Conservation (phyloP, 2,888 invertebrate species). For the Phania funesta region DNA sequence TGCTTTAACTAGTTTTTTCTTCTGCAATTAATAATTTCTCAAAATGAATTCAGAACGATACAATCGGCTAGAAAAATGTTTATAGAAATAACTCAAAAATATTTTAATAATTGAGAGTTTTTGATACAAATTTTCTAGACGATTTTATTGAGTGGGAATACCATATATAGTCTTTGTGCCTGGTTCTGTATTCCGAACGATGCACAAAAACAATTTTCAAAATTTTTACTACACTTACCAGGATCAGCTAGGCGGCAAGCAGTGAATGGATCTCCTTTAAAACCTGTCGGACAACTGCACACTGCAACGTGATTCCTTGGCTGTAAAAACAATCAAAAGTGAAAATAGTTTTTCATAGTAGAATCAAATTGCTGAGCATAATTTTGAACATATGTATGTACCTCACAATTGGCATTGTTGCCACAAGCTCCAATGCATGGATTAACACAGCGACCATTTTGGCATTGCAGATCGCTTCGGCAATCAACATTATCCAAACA, state of each 20-base stretch:
- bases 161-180: too few relatives aligned
- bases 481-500: constrained; percentile 90
- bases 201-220: too few relatives aligned
- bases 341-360: background rate
- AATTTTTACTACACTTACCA: constrained; percentile 81
- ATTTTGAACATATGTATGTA: constrained; percentile 76
- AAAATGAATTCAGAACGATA: too few relatives aligned
- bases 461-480: constrained; percentile 86
- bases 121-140: too few relatives aligned
- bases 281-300: constrained; percentile 89
- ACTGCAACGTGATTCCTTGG: constrained; percentile 88
- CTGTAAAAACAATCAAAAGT: constrained; percentile 71
- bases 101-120: too few relatives aligned
- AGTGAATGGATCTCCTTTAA: constrained; percentile 89
- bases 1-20: too few relatives aligned
- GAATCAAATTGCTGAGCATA: background rate
- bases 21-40: too few relatives aligned
- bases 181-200: too few relatives aligned
- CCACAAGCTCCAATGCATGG: constrained; percentile 90
- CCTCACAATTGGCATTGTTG: constrained; percentile 87
- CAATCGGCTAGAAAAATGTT: too few relatives aligned
- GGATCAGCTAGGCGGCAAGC: constrained; percentile 88
- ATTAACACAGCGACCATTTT: constrained; percentile 88
- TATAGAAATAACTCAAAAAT: too few relatives aligned
- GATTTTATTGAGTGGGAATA: too few relatives aligned